Conservation (phyloP, 1,140 invertebrate genomes). For the Lepeophtheirus salmonis region DNA sequence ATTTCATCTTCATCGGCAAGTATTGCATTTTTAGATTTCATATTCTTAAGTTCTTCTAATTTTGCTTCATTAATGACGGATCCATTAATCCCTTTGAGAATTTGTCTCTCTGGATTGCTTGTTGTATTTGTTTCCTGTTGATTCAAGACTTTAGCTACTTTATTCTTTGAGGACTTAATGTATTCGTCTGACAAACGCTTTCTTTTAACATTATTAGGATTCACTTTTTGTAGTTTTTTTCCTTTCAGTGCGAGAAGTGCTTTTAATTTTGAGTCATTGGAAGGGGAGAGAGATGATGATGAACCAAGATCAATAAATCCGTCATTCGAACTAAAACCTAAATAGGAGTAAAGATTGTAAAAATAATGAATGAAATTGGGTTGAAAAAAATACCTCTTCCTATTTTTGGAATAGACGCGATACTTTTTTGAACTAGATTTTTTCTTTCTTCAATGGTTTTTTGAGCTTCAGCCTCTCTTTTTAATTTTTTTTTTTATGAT, state of each 20-base stretch:
- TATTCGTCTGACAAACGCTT: background rate
- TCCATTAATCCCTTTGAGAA: background rate
- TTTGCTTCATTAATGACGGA: background rate
- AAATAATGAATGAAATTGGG: no score
- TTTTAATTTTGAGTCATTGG: background rate
- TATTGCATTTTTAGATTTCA: conserved; percentile 3
- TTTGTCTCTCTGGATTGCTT: no score
- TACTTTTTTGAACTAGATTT: background rate
- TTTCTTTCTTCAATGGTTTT: background rate
- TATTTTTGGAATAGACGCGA: background rate
- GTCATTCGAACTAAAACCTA: background rate
- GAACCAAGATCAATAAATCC: background rate
- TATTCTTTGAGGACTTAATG: background rate
- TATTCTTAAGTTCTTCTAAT: background rate
- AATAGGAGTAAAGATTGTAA: no score
- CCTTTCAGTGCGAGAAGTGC: background rate
- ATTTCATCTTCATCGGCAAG: conserved; percentile 5
- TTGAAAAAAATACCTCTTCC: background rate
- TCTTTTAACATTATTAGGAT: conserved; percentile 3
- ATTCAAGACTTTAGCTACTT: background rate
- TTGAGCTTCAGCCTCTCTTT: background rate
- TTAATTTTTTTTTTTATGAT: background rate
- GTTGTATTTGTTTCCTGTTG: background rate
- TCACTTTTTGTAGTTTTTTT: background rate
- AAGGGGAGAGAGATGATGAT: no score